A percentile compares a stretch with the other conserved stretches of the same genome.
These are phyloP conservation scores for Heteractis magnifica DNA, from an alignment of 92 coral and sea anemone species.

Conservation along the genomic window DNA sequence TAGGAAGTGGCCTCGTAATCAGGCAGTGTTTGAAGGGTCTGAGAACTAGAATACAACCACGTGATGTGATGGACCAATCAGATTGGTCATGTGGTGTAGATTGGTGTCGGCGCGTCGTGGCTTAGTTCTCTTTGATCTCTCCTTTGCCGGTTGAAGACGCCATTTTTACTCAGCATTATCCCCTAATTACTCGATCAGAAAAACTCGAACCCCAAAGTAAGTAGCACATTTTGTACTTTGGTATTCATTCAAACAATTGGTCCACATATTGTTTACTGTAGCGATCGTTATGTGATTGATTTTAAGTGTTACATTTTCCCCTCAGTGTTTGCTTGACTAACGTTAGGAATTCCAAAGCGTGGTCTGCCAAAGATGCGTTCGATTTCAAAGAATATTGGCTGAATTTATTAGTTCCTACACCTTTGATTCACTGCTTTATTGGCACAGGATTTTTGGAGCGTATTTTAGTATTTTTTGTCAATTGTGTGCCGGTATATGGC, in stretches of 20 bases:
- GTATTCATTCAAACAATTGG: neutral
- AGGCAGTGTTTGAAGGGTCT: neutral
- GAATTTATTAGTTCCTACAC: neutral
- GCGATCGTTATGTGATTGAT: neutral
- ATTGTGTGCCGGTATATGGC: neutral
- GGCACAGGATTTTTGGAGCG: neutral
- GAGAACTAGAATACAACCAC: neutral
- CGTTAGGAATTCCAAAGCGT: neutral
- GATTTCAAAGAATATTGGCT: neutral
- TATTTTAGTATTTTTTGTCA: neutral
- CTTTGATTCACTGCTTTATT: neutral
- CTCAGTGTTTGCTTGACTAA: neutral
- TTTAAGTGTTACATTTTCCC: neutral
- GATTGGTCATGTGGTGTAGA: constrained; percentile 57
- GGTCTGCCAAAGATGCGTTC: neutral
- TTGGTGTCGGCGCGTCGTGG: constrained; percentile 43
- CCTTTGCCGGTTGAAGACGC: constrained; percentile 29
- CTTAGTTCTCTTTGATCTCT: constrained; percentile 31
- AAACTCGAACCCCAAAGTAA: constrained; percentile 14
- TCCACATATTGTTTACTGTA: neutral
- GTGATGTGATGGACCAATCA: constrained; percentile 47
- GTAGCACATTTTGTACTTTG: neutral
- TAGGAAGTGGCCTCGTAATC: neutral
- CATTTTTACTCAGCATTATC: constrained; percentile 6
- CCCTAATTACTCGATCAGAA: neutral